phyloP scores from a whole-genome alignment of 2,888 invertebrate species.

The Polydrusus cervinus region DNA sequence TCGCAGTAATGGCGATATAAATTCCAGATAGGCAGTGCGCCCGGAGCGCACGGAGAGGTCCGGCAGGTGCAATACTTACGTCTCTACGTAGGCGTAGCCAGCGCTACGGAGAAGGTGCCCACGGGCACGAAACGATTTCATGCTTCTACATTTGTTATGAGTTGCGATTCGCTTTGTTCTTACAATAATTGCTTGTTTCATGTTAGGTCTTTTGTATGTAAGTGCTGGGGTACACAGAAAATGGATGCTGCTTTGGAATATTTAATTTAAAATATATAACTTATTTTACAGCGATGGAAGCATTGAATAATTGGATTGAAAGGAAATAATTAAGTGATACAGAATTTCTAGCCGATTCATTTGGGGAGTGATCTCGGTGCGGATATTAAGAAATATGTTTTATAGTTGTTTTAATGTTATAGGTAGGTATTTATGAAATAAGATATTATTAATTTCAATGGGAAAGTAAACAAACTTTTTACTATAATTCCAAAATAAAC shows the following conservation, averaged over 20 bases:
- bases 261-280: neutral
- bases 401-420: too few relatives aligned
- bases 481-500: too few relatives aligned
- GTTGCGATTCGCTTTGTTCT: constrained; percentile 55
- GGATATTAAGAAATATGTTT: too few relatives aligned
- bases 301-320: too few relatives aligned
- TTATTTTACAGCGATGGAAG: neutral
- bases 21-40: constrained; percentile 56
- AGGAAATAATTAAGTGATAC: too few relatives aligned
- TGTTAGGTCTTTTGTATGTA: constrained; percentile 19
- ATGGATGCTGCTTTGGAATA: constrained; percentile 12
- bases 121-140: constrained; percentile 58
- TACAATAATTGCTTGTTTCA: constrained; percentile 23
- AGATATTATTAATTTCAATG: too few relatives aligned
- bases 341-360: too few relatives aligned
- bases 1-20: constrained; percentile 58
- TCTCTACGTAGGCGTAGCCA: constrained; percentile 56
- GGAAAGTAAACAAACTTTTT: too few relatives aligned
- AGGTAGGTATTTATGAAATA: too few relatives aligned
- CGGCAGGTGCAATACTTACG: constrained; percentile 60
- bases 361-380: too few relatives aligned
- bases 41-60: constrained; percentile 39
- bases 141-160: constrained; percentile 64
- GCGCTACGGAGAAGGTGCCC: constrained; percentile 51
- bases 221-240: constrained; percentile 12